Evolutionary conservation across 2,113 vertebrate genomes (phyloP).

Genomic region (Psammodynastes pulverulentus): DNA sequence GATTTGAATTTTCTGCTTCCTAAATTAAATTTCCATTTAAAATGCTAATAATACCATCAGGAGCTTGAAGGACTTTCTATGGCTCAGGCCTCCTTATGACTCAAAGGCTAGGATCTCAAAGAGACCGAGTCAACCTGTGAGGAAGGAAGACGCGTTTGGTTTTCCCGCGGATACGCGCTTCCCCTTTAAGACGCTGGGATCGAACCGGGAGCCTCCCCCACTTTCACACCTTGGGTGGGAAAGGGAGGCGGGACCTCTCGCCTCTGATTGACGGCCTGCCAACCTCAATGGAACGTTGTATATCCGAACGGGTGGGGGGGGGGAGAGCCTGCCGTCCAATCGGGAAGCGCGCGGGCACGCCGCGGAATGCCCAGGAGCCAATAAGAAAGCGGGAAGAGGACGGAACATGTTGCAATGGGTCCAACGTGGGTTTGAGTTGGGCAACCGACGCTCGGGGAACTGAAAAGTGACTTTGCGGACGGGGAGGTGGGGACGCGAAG

Average conservation of each 20-base stretch:
- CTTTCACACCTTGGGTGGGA: conserved; percentile 92
- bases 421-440: conserved; percentile 81
- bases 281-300: conserved; percentile 7
- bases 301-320: neutral
- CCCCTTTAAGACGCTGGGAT: conserved; percentile 75
- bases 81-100: neutral
- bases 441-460: conserved; percentile 21
- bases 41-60: neutral
- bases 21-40: neutral
- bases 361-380: neutral
- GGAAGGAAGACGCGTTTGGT: neutral
- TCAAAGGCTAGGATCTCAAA: neutral
- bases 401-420: conserved; percentile 69
- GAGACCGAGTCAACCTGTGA: neutral
- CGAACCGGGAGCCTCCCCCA: conserved; percentile 58
- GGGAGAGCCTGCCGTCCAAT: conserved; percentile 53
- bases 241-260: conserved; percentile 67
- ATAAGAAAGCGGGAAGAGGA: conserved; percentile 29
- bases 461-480: conserved; percentile 1
- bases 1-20: neutral
- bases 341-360: conserved; percentile 32
- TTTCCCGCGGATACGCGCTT: conserved; percentile 13
- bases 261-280: conserved; percentile 70
- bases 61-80: neutral
- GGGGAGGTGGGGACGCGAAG: neutral